These are phyloP conservation scores for Cossypha niveicapilla DNA, from an alignment of 2,797 vertebrate genomes.

Conservation along the genomic window DNA sequence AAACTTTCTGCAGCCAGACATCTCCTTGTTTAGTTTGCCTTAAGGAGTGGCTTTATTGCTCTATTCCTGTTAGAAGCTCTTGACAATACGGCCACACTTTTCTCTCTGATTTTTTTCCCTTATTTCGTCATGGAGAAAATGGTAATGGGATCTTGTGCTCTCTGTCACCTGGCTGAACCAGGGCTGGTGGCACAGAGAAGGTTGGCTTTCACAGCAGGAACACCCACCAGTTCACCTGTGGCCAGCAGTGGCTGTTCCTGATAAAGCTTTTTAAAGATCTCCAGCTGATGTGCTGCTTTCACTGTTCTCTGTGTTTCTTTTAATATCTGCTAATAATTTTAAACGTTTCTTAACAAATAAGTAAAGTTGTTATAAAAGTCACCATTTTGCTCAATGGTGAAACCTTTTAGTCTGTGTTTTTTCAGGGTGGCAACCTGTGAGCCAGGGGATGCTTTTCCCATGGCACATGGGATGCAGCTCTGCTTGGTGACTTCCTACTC, in stretches of 20 bases:
- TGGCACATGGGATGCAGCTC: neutral
- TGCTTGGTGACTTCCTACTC: neutral
- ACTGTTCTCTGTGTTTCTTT: neutral
- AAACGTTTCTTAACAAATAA: neutral
- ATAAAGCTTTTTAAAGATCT: neutral
- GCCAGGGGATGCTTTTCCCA: neutral
- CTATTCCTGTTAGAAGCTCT: neutral
- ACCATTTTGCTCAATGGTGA: fast-evolving
- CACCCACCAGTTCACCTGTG: neutral
- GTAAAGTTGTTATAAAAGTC: neutral
- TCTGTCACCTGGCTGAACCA: neutral
- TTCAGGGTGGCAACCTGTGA: neutral
- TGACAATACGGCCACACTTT: fast-evolving
- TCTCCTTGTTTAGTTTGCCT: neutral
- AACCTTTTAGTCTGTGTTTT: neutral
- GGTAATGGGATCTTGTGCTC: neutral
- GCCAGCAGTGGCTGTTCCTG: neutral
- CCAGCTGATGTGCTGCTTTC: neutral
- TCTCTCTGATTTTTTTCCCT: neutral
- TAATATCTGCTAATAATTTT: neutral
- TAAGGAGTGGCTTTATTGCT: neutral
- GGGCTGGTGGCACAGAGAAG: neutral
- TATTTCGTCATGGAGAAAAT: neutral
- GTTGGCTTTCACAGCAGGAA: neutral
- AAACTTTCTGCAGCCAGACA: neutral